Base-by-base conservation (phyloP, 2,888 invertebrate species). In the Cryptus viduatorius region DNA sequence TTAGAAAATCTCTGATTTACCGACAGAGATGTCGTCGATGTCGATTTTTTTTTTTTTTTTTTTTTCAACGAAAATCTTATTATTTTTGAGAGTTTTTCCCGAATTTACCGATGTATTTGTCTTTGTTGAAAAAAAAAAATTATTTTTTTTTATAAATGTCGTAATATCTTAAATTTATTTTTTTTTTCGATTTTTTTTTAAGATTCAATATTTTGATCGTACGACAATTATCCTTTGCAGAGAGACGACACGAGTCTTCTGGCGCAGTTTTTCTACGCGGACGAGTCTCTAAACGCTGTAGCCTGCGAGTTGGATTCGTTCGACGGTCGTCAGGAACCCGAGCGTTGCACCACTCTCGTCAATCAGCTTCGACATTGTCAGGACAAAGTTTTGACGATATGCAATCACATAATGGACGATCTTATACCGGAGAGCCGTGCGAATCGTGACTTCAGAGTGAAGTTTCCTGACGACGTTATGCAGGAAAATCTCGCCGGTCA, bases 401-500 rank as follows among this genome's bases (percentile, higher is more conserved):
- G 98, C 86, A 98, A 98, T 93, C 96, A 97, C 93, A 98, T 99
- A 89, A 99, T 99, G 98, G 98, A 98, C 93, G 98, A 98, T 90
- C 95, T 98, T 76, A 96, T 99, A 80, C 95, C 95, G 3, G 97
- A 97, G 86, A 97, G 98, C 93, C 95, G 98, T 78, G 98, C 98
- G 79, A 97, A 97, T 87, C 95, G 99, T 64, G 99, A 99, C 90
- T 99, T 99, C 94, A 96, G 99, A 68, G 98, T 98, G 81, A 99
- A 99, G 95, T 99, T 99, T 92, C 99, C 99, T 0, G 99, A 99
- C 93, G 99, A 99, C 93, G 98, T 99, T 12, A 95, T 99, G 88
- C 99, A 99, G 94, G 99, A 99, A 93, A 99, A 98, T 94, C 95
- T 99, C 85, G 98, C 99, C 53, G 99, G 99, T 0, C 99, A 99